Evolutionary conservation across 1,140 invertebrate genomes (phyloP).

Genomic region (Sarcophaga bullata): DNA sequence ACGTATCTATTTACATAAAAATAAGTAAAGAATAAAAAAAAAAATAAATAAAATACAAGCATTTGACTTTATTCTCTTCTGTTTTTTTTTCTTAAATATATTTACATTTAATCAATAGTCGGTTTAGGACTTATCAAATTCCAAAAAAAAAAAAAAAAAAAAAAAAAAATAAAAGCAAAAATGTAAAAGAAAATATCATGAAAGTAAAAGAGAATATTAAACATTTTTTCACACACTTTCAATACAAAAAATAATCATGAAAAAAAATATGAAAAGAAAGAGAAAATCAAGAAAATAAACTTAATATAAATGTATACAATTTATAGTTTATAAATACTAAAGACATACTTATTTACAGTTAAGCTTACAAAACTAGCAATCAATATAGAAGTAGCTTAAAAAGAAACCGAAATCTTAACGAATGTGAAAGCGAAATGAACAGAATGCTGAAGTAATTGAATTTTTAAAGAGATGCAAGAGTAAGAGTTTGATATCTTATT

Average conservation of each 20-base stretch:
- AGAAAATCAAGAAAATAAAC: too few species aligned
- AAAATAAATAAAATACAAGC: not conserved
- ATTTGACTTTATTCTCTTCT: conserved; percentile 11
- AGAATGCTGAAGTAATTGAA: not conserved
- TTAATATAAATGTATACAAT: too few species aligned
- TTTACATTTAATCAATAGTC: conserved; percentile 14
- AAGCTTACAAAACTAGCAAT: too few species aligned
- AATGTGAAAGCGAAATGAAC: not conserved
- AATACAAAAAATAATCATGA: not conserved
- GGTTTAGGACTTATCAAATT: not conserved
- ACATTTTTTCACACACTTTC: conserved; percentile 26
- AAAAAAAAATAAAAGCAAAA: conserved; percentile 4
- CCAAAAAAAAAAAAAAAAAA: not conserved
- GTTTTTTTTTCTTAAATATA: not conserved
- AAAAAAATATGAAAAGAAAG: not conserved
- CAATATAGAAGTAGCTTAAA: too few species aligned
- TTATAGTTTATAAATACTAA: too few species aligned
- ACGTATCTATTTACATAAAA: not conserved
- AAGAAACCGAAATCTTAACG: too few species aligned
- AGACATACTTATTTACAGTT: too few species aligned
- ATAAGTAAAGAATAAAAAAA: not conserved
- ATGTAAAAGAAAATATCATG: not conserved
- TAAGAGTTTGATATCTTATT: conserved; percentile 32
- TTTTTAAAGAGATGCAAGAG: conserved; percentile 4
- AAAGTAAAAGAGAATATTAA: conserved; percentile 1